Percentiles rank a stretch among this genome's conserved stretches.
These are phyloP conservation scores for Hirundo rustica DNA, from an alignment of 2,797 vertebrate species.

Conservation along the genomic window DNA sequence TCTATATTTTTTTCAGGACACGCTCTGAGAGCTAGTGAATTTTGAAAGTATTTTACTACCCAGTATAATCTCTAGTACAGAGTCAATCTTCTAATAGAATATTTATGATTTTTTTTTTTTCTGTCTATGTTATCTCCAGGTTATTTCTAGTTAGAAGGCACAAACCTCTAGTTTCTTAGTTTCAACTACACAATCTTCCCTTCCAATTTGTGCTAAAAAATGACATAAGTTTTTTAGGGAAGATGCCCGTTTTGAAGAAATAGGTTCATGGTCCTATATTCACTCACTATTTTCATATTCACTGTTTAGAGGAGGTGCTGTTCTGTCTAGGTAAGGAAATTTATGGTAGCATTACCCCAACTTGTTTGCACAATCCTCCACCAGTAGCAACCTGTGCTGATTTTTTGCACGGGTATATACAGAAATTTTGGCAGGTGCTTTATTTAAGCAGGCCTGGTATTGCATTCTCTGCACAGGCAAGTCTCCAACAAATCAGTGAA, in stretches of 20 bases:
- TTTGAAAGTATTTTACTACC: neutral
- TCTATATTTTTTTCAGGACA: neutral
- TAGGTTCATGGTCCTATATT: neutral
- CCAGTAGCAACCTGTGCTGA: neutral
- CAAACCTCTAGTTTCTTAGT: neutral
- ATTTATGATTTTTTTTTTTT: neutral
- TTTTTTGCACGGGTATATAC: neutral
- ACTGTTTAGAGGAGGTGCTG: neutral
- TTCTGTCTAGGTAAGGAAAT: neutral
- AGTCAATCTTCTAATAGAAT: neutral
- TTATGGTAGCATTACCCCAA: neutral
- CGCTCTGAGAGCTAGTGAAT: neutral
- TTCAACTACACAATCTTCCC: neutral
- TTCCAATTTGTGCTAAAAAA: neutral
- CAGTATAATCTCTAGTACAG: neutral
- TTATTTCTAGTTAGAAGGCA: neutral
- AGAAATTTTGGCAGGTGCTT: constrained; percentile 8
- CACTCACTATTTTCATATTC: neutral
- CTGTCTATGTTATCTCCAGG: neutral
- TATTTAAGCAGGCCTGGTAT: neutral
- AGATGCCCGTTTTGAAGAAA: neutral
- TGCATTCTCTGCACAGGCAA: neutral
- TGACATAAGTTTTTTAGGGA: neutral
- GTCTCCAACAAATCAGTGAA: constrained; percentile 42
- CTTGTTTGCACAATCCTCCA: neutral